Conservation (phyloP, 1,140 invertebrate genomes). For the Zeugodacus cucurbitae region DNA sequence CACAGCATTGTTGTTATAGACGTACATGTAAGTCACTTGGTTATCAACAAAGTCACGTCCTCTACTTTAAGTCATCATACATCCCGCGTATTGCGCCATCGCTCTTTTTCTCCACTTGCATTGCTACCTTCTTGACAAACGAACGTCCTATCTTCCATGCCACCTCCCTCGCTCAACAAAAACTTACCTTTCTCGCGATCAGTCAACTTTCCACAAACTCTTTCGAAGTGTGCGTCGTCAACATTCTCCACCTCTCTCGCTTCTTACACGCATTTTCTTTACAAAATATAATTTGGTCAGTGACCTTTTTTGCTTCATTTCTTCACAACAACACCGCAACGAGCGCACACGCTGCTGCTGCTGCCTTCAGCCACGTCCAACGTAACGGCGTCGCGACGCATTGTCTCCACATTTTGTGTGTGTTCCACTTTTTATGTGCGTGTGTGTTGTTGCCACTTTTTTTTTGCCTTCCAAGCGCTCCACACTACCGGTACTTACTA, state of each 20-base stretch:
- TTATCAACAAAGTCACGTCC: too few species aligned
- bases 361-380: too few species aligned
- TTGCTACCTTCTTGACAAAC: neutral
- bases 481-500: neutral
- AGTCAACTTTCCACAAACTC: neutral
- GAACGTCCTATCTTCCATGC: neutral
- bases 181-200: neutral
- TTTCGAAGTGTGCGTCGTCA: too few species aligned
- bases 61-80: neutral
- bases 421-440: neutral
- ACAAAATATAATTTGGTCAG: constrained; percentile 33
- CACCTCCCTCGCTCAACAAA: neutral
- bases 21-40: too few species aligned
- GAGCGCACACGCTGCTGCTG: neutral
- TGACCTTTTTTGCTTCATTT: constrained; percentile 22
- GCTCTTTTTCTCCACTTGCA: neutral
- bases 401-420: neutral
- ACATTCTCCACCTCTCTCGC: neutral
- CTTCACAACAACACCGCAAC: neutral
- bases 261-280: neutral
- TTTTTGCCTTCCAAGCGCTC: neutral
- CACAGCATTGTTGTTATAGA: neutral
- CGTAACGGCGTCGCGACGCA: neutral
- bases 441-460: neutral
- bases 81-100: neutral